A percentile compares a stretch with the other conserved stretches of the same genome.
Evolutionary conservation across 2,888 invertebrate species (phyloP).

Genomic region (Synergus umbraculus): DNA sequence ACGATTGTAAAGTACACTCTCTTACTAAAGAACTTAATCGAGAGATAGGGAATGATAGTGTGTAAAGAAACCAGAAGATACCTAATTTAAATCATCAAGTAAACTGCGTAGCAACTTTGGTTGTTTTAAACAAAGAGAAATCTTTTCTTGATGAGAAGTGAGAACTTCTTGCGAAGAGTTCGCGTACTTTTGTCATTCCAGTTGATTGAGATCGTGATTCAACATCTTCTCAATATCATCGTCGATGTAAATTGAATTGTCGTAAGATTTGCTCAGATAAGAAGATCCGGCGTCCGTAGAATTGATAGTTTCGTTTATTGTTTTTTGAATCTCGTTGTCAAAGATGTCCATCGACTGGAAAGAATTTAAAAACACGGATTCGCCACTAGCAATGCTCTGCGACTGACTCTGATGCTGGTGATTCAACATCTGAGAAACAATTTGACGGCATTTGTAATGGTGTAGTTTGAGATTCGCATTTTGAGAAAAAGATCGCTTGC

Average conservation of each 20-base stretch:
- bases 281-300: constrained; percentile 66
- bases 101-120: constrained; percentile 73
- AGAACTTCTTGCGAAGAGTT: constrained; percentile 54
- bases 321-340: constrained; percentile 72
- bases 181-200: constrained; percentile 66
- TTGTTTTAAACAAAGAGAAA: constrained; percentile 70
- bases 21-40: constrained; percentile 17
- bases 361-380: constrained; percentile 58
- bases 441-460: constrained; percentile 69
- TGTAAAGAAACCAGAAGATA: background rate
- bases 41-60: constrained; percentile 28
- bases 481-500: constrained; percentile 72
- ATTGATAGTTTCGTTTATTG: constrained; percentile 73
- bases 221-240: constrained; percentile 72
- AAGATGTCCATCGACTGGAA: constrained; percentile 69
- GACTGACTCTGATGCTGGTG: constrained; percentile 55
- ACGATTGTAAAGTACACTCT: constrained; percentile 34
- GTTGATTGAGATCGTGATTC: constrained; percentile 67
- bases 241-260: constrained; percentile 70
- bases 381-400: constrained; percentile 48
- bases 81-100: constrained; percentile 63
- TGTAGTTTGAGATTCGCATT: constrained; percentile 73
- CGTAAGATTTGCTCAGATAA: constrained; percentile 68
- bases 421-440: constrained; percentile 56
- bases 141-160: constrained; percentile 63